Evolutionary conservation across 1,140 invertebrate species (phyloP), one percentile per base, ranked within the genome.

Genomic region (Anthonomus grandis): DNA sequence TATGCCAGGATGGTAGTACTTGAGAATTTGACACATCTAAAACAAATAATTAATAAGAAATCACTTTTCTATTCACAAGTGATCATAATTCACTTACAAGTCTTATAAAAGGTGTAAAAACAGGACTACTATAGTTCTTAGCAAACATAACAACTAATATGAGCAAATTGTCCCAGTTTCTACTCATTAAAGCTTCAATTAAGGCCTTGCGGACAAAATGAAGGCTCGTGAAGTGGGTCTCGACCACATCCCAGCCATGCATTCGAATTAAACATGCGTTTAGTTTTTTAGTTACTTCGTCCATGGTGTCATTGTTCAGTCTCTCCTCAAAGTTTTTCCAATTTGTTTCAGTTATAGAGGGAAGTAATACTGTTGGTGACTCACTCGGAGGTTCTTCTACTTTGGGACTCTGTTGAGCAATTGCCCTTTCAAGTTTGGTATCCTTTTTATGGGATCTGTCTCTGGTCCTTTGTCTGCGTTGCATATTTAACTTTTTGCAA

Each of bases 81-180:
- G 5, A 21, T 23, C n/a, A 45, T 23, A 24, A 22, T 9, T 21
- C 17, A 46, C 51, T 45, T 24, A 54, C 51, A 36, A 45, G 22
- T 8, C 51, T 34, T 36, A 54, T 54, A 37, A 54, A 46, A 13
- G 23, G 21, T 8, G 8, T 12, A 54, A 27, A 54, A 12, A 36
- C 41, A 22, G 51, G 51, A 54, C 46, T 42, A 34, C 3, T 27
- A 21, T 54, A 54, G 17, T 46, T 36, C 18, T 19, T 19, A 2
- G 15, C 21, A 2, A 54, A 15, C 25, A 34, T 45, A 4, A 54
- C 15, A 0, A 46, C 19, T 25, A 54, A 37, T 23, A 37, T 31
- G 6, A 54, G 18, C 24, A 54, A 46, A 15, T 46, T 45, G 23
- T 54, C 23, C 51, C 51, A 54, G 22, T 54, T 54, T 23, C 51